A percentile compares a stretch with the other conserved stretches of the same genome.
phyloP scores from a whole-genome alignment of 2,113 vertebrate species.

The Cisticola juncidis region DNA sequence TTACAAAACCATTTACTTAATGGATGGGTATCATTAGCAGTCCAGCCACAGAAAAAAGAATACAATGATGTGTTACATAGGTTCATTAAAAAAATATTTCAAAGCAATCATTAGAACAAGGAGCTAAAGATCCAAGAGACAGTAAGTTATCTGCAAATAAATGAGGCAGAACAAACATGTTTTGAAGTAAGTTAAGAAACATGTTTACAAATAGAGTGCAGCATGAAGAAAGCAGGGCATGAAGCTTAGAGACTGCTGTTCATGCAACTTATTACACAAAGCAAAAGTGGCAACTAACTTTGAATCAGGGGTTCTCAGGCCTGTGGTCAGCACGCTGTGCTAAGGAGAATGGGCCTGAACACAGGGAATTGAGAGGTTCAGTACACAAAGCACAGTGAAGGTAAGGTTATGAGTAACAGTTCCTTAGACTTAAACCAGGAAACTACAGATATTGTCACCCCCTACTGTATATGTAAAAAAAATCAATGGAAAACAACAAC shows the following conservation, averaged over 20 bases:
- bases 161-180: conserved; percentile 86
- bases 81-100: conserved; percentile 93
- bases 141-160: conserved; percentile 86
- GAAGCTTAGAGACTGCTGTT: conserved; percentile 60
- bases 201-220: conserved; percentile 79
- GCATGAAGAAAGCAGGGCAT: conserved; percentile 65
- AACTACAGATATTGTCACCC: background rate
- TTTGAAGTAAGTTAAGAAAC: conserved; percentile 81
- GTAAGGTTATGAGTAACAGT: background rate
- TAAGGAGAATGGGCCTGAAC: background rate
- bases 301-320: background rate
- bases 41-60: conserved; percentile 86
- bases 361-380: background rate
- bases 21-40: conserved; percentile 91
- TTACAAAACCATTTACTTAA: conserved; percentile 93
- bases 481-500: background rate
- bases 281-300: background rate
- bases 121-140: conserved; percentile 82
- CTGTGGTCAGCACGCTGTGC: background rate
- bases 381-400: background rate
- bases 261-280: conserved; percentile 48
- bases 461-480: background rate
- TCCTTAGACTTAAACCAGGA: background rate
- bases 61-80: conserved; percentile 86
- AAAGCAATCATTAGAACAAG: conserved; percentile 83